phyloP scores from a whole-genome alignment of 2,113 vertebrate genomes.

The Petromus typicus region DNA sequence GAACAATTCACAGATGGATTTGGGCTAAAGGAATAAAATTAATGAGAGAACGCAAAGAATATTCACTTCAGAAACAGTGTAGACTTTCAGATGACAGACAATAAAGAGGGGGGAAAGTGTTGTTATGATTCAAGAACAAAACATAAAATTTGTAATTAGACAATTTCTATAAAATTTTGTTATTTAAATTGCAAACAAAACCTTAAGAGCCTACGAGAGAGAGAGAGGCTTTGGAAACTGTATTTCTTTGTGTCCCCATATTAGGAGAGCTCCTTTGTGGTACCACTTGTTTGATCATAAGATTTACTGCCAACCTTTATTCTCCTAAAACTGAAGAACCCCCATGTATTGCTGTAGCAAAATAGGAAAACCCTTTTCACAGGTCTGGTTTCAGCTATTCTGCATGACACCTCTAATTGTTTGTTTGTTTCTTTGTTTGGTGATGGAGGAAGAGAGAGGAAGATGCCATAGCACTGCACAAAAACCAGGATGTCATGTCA shows the following conservation, averaged over 20 bases:
- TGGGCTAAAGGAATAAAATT: conserved; percentile 35
- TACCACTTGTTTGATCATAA: not conserved
- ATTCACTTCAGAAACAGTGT: conserved; percentile 60
- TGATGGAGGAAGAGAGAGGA: not conserved
- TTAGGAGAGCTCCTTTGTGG: not conserved
- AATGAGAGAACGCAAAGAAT: conserved; percentile 41
- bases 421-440: not conserved
- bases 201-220: conserved; percentile 16
- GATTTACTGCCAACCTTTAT: not conserved
- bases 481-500: not conserved
- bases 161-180: conserved; percentile 19
- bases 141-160: conserved; percentile 53
- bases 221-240: not conserved
- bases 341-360: not conserved
- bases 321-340: not conserved
- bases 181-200: not conserved
- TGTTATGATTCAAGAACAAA: not conserved
- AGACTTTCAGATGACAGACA: conserved; percentile 15
- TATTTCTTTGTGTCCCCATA: not conserved
- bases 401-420: not conserved
- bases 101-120: not conserved
- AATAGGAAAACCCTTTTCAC: not conserved
- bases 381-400: not conserved
- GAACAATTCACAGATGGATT: conserved; percentile 55
- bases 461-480: not conserved